Base-by-base conservation (phyloP, 2,113 vertebrate genomes). In the Sorex fumeus region DNA sequence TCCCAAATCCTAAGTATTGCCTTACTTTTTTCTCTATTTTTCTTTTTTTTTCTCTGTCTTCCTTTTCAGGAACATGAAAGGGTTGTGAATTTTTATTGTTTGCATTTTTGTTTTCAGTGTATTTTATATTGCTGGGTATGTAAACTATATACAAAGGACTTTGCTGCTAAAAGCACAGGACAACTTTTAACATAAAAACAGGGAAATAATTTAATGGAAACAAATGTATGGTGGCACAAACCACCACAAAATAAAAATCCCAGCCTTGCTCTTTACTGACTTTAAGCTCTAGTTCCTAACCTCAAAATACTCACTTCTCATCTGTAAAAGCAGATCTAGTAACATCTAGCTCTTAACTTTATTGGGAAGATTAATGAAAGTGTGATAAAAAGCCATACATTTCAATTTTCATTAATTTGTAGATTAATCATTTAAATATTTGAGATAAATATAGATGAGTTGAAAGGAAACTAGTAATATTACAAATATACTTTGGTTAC, bases 1-100 rank as follows among this genome's bases (percentile, higher is more conserved):
- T 94, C 96, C 97, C 23, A 93, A 98, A 87, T 93, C 76, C 91
- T 96, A 92, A 96, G 64, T 72, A 53, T 93, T 88, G 40, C 60
- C 4, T 82, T 80, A 78, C 53, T 16, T 45, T 9, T 5, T 8
- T 21, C 28, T 18, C 18, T 69, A 16, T 15, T 9, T 12, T 10
- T 50, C 2, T n/a, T 32, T 13, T 13, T 16, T 32, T 13, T 88
- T 40, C 40, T 40, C 47, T 2, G 47, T 50, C 10, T n/a, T 69
- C 28, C 11, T 16, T 32, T 13, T 90, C 36, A 71, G 67, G 15
- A 21, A 0, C 50, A 19, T n/a, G 5, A 40, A 87, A 96, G 96
- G 62, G 64, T 45, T 69, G 93, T 19, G 13, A 12, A 53, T 85
- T 11, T 88, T 71, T 62, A 21, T 70, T 90, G 71, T 79, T 77